Percentiles rank a stretch among this genome's conserved stretches.
Conservation (phyloP, 2,113 vertebrate species). For the Seriola aureovittata region DNA sequence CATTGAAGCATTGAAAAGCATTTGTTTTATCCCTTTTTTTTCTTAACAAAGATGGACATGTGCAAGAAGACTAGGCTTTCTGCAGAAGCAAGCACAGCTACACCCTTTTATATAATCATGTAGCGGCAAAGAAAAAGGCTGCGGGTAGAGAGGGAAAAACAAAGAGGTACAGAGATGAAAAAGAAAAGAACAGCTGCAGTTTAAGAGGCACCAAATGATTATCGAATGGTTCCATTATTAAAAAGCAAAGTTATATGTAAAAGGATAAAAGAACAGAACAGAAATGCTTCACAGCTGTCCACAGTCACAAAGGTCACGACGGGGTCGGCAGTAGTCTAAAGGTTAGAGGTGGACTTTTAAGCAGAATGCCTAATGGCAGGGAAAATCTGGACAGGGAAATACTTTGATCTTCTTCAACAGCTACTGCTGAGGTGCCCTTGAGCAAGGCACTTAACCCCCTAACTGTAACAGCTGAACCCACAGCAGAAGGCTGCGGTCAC, state of each 20-base stretch:
- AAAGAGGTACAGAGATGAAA: constrained; percentile 33
- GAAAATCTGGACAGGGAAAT: constrained; percentile 11
- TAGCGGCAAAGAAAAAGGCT: constrained; percentile 35
- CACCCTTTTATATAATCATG: constrained; percentile 49
- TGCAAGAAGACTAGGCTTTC: constrained; percentile 43
- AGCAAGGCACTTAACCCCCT: constrained; percentile 60
- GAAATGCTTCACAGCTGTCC: constrained; percentile 2
- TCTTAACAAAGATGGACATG: constrained; percentile 53
- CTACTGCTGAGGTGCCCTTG: constrained; percentile 46
- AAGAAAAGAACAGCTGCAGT: constrained; percentile 5
- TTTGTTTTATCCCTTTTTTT: constrained; percentile 35
- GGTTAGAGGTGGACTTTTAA: constrained; percentile 19
- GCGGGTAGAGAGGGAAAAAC: constrained; percentile 35
- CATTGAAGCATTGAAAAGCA: constrained; percentile 53
- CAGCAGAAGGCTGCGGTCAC: constrained; percentile 28
- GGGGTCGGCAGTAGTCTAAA: constrained; percentile 4
- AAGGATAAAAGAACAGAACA: background rate
- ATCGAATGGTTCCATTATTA: background rate
- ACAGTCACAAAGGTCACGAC: constrained; percentile 26
- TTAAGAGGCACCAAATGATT: constrained; percentile 25
- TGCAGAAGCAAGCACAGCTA: constrained; percentile 53
- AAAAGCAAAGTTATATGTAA: background rate
- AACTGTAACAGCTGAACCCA: constrained; percentile 41
- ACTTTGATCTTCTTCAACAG: constrained; percentile 29
- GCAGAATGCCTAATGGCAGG: background rate